phyloP scores from a whole-genome alignment of 2,113 vertebrate species.

The Sorex fumeus region DNA sequence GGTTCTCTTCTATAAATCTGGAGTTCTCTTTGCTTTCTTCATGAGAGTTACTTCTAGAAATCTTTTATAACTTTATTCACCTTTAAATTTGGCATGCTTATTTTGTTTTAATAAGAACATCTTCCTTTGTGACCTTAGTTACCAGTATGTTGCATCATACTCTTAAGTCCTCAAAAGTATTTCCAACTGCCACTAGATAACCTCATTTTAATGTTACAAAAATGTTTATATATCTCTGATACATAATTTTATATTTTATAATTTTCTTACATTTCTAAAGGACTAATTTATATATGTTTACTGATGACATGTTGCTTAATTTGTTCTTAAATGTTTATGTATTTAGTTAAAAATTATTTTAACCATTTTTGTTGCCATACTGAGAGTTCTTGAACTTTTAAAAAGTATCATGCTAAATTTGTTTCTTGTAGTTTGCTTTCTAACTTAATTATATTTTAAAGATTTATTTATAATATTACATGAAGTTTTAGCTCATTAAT shows the following conservation, averaged over 20 bases:
- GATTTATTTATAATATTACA: neutral
- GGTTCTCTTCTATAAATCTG: neutral
- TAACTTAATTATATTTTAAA: constrained; percentile 40
- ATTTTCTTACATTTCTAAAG: neutral
- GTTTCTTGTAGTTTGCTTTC: neutral
- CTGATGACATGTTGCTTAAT: neutral
- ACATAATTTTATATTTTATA: neutral
- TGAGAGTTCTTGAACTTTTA: neutral
- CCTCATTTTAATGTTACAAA: neutral
- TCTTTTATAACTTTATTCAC: neutral
- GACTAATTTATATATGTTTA: neutral
- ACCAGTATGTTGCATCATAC: neutral
- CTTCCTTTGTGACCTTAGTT: constrained; percentile 11
- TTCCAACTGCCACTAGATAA: neutral
- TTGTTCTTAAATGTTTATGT: neutral
- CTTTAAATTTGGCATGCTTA: neutral
- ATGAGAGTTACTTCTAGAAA: neutral
- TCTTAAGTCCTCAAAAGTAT: neutral
- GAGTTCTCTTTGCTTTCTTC: neutral
- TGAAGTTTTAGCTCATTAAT: neutral
- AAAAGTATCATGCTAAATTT: neutral
- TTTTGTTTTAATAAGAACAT: neutral
- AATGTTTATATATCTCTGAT: neutral
- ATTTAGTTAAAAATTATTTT: too few species aligned
- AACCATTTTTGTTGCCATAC: too few species aligned